Conservation (phyloP, 2,797 vertebrate species). For the Vespertilio murinus region DNA sequence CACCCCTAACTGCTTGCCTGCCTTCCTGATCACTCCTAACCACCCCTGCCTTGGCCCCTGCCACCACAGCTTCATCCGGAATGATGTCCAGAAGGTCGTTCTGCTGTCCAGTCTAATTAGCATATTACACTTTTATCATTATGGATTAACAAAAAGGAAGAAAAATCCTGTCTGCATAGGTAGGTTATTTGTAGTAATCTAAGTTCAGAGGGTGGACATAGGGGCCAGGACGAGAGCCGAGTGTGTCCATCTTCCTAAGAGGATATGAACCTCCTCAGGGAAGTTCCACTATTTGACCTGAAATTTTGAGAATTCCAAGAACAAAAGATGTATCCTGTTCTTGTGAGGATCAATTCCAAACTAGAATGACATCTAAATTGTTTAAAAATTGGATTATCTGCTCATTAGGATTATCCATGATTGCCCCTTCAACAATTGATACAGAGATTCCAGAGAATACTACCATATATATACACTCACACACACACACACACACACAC, state of each 20-base stretch:
- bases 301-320: slow-evolving; percentile 16
- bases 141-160: slow-evolving; percentile 16
- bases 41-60: too few species aligned
- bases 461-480: too few species aligned
- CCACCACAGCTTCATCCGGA: too few species aligned
- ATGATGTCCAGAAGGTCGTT: too few species aligned
- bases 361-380: background rate
- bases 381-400: slow-evolving; percentile 17
- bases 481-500: too few species aligned
- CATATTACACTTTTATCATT: too few species aligned
- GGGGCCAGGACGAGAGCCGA: background rate
- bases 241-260: background rate
- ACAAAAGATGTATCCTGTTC: background rate
- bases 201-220: background rate
- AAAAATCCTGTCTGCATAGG: background rate
- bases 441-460: slow-evolving; percentile 10
- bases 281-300: background rate
- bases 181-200: background rate
- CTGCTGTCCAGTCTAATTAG: too few species aligned
- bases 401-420: background rate
- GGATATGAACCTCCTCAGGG: background rate
- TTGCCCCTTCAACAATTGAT: background rate
- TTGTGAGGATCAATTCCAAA: background rate
- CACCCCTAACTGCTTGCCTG: too few species aligned
- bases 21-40: too few species aligned